Base-by-base conservation (phyloP, 2,888 invertebrate species). In the Strigamia transsilvanica region DNA sequence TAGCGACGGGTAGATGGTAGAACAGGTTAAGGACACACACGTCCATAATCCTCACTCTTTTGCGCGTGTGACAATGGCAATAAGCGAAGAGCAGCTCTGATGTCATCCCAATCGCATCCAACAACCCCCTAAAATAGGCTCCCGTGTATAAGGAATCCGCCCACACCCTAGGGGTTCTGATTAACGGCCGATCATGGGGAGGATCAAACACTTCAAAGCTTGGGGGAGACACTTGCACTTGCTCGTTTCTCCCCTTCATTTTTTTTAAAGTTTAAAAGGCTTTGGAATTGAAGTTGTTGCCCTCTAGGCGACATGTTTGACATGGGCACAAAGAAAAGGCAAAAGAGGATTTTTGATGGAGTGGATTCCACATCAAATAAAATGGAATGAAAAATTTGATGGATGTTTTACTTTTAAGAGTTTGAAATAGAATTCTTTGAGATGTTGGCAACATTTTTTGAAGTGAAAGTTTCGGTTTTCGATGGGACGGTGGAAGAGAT, bases 111-210 rank as follows among this genome's bases (percentile, higher is more conserved):
- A 73, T 73, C 73, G 73, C 73, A 32, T 73, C 73, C 73, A 73
- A 12, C 32, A 27, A 32, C 32, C n/a, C 32, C 32, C 73, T 73
- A 73, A 73, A 73, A 73, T 73, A 73, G 73, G 73, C 73, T 73
- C 73, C 73, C 27, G 73, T 73, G 73, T 73, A 73, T 27, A 73
- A 27, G 73, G 73, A 73, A 27, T 32, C 73, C 73, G 73, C 73
- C 73, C 73, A 23, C 73, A 27, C 73, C 73, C 73, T 73, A 73
- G 73, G 73, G 73, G 73, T 73, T 73, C 73, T 73, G 73, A 73
- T 73, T 73, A 73, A 73, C 73, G 73, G 73, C 73, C 73, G 73
- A 73, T 73, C 73, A 73, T 73, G 73, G 73, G 73, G 73, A 73
- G 73, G 73, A 73, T 73, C 73, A 73, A 73, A 73, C 73, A 73